Conservation (phyloP, 64 coral and sea anemone species). For the Astreopora myriophthalma region DNA sequence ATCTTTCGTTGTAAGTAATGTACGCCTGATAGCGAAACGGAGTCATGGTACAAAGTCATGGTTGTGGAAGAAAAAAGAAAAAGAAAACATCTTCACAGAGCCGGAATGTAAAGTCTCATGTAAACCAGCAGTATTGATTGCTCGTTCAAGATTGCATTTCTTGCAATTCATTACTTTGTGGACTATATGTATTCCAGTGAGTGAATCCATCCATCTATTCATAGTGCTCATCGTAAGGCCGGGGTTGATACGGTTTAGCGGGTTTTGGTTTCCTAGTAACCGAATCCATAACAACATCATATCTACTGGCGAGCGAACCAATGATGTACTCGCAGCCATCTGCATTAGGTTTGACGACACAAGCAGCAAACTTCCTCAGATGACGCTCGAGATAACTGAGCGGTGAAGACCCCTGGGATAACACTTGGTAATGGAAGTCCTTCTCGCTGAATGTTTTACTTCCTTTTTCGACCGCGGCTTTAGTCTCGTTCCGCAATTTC, state of each 20-base stretch:
- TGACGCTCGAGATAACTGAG: slow-evolving; percentile 85
- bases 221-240: slow-evolving; percentile 26
- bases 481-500: slow-evolving; percentile 82
- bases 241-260: slow-evolving; percentile 18
- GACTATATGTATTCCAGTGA: not conserved
- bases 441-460: slow-evolving; percentile 78
- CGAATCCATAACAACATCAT: not conserved
- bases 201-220: not conserved
- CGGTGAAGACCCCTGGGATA: slow-evolving; percentile 86
- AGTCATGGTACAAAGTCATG: no score
- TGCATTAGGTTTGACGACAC: slow-evolving; percentile 30
- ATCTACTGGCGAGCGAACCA: not conserved
- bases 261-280: not conserved
- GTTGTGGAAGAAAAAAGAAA: no score
- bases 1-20: no score
- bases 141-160: not conserved
- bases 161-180: not conserved
- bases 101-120: no score
- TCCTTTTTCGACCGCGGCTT: slow-evolving; percentile 41
- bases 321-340: slow-evolving; percentile 67
- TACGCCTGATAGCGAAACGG: no score
- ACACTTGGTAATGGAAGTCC: slow-evolving; percentile 95
- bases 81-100: no score
- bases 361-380: slow-evolving; percentile 68
- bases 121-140: no score